Evolutionary conservation across 2,113 vertebrate genomes (phyloP), one percentile per base, ranked within the genome.

Genomic region (Hippocampus zosterae): DNA sequence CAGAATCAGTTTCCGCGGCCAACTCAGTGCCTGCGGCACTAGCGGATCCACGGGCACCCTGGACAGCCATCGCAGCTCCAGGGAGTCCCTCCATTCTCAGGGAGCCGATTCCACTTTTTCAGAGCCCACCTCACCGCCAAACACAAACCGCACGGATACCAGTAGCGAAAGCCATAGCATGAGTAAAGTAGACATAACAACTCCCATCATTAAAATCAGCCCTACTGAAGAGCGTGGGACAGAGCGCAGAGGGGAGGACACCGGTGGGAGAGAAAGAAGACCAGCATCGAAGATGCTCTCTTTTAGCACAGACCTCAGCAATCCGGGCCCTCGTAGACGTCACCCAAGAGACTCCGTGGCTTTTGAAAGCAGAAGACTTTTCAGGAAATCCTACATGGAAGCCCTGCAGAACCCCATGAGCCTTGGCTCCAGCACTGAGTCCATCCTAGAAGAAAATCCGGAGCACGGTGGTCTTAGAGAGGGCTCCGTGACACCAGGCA

Each of bases 301-400:
- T 25, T 93, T 92, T 57, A 84, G 74, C 18, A 85, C 90, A 0
- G 92, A 94, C 57, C 80, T 87, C 65, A 92, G 87, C 71, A 89
- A 92, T 69, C 90, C 90, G 0, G 71, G 84, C 53, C 86, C 88
- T 65, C 81, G 82, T 46, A 77, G 89, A 2, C 88, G 72, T 27
- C 83, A 84, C 7, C 81, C 88, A 1, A 87, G 92, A 76, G 92
- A 93, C 82, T 91, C 92, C 0, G 70, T 71, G 0, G 55, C 85
- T 5, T 90, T 91, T 59, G 93, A 94, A 81, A 88, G 88, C 42
- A 91, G 88, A 25, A 89, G 93, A 25, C 86, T 94, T 74, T 94
- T 94, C 75, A 86, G 94, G 50, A 94, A 94, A 61, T 95, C 94
- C 3, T 95, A 95, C 80, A 92, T 95, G 90, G 93, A 95, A 79